phyloP scores from a whole-genome alignment of 2,113 vertebrate genomes.

The Ctenodactylus gundi region DNA sequence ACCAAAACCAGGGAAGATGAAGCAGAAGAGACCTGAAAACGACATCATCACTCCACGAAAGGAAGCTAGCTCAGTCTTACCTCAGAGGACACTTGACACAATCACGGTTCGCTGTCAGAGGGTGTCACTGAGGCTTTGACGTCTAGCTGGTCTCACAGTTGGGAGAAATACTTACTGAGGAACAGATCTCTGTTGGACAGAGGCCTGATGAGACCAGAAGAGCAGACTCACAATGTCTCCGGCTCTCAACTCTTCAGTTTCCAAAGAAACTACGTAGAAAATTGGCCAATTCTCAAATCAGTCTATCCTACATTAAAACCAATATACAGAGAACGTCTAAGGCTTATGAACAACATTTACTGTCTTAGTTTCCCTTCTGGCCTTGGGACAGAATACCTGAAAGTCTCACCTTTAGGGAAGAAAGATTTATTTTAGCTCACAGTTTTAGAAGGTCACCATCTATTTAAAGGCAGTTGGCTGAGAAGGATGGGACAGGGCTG shows the following conservation, averaged over 20 bases:
- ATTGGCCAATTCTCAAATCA: not conserved
- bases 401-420: too few species aligned
- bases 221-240: rapidly evolving
- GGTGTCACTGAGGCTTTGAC: not conserved
- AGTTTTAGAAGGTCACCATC: too few species aligned
- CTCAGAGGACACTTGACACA: not conserved
- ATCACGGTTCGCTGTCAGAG: not conserved
- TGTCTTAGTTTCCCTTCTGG: too few species aligned
- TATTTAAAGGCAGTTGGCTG: too few species aligned
- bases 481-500: too few species aligned
- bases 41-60: not conserved
- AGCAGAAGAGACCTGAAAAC: not conserved
- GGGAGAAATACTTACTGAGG: not conserved
- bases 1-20: not conserved
- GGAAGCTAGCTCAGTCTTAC: not conserved
- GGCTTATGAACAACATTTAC: not conserved
- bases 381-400: too few species aligned
- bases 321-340: not conserved
- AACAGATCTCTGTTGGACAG: not conserved
- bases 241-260: not conserved
- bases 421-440: too few species aligned
- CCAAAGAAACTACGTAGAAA: not conserved
- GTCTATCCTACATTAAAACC: not conserved
- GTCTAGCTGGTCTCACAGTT: not conserved
- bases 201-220: not conserved